These are phyloP conservation scores for Peromyscus californicus DNA, from an alignment of 2,113 vertebrate species.

Conservation along the genomic window DNA sequence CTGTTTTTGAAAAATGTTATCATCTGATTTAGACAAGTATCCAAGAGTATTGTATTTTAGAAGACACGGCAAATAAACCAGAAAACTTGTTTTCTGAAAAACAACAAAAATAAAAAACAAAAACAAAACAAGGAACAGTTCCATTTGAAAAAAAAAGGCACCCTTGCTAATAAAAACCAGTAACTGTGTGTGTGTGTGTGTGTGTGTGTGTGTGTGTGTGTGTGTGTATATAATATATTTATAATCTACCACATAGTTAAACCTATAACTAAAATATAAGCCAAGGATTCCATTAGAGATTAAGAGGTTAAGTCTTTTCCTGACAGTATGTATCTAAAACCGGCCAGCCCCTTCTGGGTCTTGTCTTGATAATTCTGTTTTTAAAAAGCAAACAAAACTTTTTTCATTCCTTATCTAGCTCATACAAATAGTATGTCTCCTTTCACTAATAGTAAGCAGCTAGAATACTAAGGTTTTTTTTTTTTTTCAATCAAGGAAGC, in stretches of 20 bases:
- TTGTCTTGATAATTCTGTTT: background rate
- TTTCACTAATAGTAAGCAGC: background rate
- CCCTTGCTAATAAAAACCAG: background rate
- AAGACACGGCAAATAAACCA: constrained; percentile 43
- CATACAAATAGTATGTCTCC: background rate
- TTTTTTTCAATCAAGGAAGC: background rate
- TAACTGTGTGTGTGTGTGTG: background rate
- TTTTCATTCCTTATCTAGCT: background rate
- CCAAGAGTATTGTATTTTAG: background rate
- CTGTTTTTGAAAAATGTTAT: background rate
- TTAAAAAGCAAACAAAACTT: background rate
- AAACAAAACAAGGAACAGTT: background rate
- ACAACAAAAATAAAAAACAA: background rate
- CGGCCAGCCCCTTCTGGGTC: background rate
- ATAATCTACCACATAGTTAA: background rate
- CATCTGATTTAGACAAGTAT: background rate
- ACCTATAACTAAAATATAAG: constrained; percentile 23
- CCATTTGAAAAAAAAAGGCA: background rate
- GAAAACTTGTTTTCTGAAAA: background rate
- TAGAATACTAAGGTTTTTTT: constrained; percentile 14
- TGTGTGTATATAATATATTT: background rate
- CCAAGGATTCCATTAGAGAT: constrained; percentile 7
- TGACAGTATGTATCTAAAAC: background rate
- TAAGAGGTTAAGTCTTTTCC: background rate
- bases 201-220: background rate